These are phyloP conservation scores for Chlorodrepanis virens DNA, from an alignment of 2,113 vertebrate species.

Conservation along the genomic window DNA sequence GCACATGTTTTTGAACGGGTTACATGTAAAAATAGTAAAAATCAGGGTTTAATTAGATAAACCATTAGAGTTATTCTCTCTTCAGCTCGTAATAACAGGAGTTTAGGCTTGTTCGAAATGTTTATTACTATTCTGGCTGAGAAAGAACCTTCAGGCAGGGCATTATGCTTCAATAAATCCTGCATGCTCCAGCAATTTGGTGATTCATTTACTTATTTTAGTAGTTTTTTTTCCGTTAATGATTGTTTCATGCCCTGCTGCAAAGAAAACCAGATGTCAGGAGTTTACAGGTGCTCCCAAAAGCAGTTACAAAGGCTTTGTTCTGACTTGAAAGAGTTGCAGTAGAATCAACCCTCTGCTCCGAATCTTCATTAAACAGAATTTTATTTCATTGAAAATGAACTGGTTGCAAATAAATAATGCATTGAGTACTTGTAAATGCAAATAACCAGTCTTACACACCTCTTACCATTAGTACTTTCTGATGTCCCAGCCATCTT, in stretches of 20 bases:
- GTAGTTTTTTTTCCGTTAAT: neutral
- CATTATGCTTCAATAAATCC: conserved; percentile 13
- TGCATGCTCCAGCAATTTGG: conserved; percentile 18
- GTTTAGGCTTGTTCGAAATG: neutral
- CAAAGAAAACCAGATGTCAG: neutral
- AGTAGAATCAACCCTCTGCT: neutral
- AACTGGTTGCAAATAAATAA: neutral
- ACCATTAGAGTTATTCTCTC: neutral
- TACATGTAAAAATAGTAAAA: neutral
- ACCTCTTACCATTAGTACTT: neutral
- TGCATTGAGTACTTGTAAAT: neutral
- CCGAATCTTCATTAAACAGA: neutral
- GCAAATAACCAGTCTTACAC: neutral
- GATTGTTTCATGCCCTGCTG: neutral
- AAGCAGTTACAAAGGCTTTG: neutral
- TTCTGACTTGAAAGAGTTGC: neutral
- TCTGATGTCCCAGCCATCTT: neutral
- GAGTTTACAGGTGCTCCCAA: neutral
- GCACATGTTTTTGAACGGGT: neutral
- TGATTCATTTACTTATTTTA: conserved; percentile 39
- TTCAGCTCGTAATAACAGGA: neutral
- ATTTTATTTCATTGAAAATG: neutral
- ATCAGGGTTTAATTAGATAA: conserved; percentile 1
- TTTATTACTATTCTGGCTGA: neutral
- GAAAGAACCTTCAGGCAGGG: neutral